Conservation (phyloP, 2,113 vertebrate species). For the Leptocoma aspasia region DNA sequence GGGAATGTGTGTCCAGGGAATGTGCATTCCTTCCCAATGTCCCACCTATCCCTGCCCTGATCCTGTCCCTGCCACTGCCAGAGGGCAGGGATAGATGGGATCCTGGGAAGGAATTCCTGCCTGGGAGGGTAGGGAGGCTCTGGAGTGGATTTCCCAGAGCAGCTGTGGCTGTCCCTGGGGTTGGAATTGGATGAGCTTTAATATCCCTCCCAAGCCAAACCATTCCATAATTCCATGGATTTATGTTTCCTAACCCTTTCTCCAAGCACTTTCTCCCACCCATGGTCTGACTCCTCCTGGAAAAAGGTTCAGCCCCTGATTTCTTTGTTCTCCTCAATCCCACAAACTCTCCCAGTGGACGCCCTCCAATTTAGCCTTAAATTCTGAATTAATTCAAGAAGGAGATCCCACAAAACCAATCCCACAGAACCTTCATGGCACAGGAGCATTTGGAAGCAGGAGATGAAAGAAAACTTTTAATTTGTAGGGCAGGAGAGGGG, state of each 20-base stretch:
- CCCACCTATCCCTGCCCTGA: background rate
- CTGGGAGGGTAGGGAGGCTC: rapidly evolving
- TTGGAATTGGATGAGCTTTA: background rate
- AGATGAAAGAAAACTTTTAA: background rate
- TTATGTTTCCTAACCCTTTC: background rate
- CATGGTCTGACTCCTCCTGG: background rate
- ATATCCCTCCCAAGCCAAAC: background rate
- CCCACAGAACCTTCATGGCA: background rate
- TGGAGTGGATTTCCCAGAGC: background rate
- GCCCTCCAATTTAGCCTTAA: background rate
- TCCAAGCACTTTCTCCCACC: background rate
- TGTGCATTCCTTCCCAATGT: background rate
- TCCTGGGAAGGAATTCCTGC: background rate
- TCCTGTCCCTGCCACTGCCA: background rate
- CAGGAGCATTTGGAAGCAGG: background rate
- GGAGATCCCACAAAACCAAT: background rate
- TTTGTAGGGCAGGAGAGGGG: background rate
- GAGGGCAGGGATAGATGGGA: background rate
- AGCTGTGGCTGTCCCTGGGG: background rate
- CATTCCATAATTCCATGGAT: background rate
- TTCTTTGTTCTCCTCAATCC: background rate
- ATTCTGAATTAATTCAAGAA: background rate
- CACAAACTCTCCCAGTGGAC: background rate
- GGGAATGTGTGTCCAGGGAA: background rate
- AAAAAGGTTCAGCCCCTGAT: background rate